Evolutionary conservation across 2,113 vertebrate species (phyloP), one percentile per base, ranked within the genome.

Genomic region (Marmota flaviventris): DNA sequence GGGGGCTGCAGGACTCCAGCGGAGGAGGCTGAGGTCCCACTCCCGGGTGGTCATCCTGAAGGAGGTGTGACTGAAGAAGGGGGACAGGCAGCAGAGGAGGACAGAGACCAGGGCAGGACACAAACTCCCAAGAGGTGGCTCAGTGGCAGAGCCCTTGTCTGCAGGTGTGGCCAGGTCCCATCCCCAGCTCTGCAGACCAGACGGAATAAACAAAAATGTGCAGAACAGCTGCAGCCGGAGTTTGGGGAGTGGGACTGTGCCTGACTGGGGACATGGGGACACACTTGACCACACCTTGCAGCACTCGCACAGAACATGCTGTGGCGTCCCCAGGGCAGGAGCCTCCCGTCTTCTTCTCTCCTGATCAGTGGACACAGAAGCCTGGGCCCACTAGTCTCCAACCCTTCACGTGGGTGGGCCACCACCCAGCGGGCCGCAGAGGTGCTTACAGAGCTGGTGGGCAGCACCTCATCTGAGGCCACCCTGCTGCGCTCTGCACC

Each of bases 371-470:
- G 53, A 22, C 9, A 8, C 13, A 8, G 82, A 79, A n/a, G 32
- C 16, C 2, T 0, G 29, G 45, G 29, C 32, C 25, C 8, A 61
- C 7, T 22, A 5, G 29, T 63, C 34, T 82, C 39, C 34, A 27
- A 3, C 32, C 32, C 67, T 42, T n/a, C 75, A 3, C 1, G 0
- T 1, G 29, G n/a, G 53, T n/a, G 61, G 63, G 58, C 78, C 37
- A 3, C 51, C 42, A 10, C 14, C 72, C 8, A 8, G 53, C 11
- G 18, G 39, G 39, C 79, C 27, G 5, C 70, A 73, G 78, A 56
- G 18, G 24, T 45, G 27, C 1, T 1, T 9, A 34, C 42, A 14
- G 17, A 78, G 5, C 11, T 4, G 20, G 3, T 13, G 22, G 20
- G 58, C 56, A 61, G 58, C 2, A 22, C 6, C 22, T 61, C 58